These are phyloP conservation scores for Pelochelys cantorii DNA, from an alignment of 2,797 vertebrate genomes.

Conservation along the genomic window DNA sequence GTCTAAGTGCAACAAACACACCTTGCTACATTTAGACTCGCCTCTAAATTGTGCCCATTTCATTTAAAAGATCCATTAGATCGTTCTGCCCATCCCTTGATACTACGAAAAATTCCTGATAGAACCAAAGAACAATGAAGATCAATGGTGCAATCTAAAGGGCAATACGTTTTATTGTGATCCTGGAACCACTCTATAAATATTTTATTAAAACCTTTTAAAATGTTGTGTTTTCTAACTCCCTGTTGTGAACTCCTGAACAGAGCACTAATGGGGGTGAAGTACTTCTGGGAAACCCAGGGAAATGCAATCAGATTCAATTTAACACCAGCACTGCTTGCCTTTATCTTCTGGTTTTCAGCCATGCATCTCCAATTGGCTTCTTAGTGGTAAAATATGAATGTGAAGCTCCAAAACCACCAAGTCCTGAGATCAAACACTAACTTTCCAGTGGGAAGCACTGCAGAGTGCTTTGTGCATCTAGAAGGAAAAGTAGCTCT, in stretches of 20 bases:
- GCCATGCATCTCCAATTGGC: background rate
- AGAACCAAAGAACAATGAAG: constrained; percentile 39
- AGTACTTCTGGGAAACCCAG: constrained; percentile 54
- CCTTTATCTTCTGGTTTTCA: background rate
- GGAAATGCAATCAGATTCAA: constrained; percentile 40
- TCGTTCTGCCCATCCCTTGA: constrained; percentile 15
- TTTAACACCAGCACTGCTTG: constrained; percentile 53
- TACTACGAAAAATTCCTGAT: constrained; percentile 11
- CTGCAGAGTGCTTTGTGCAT: background rate
- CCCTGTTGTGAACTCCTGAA: constrained; percentile 37
- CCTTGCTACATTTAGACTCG: background rate
- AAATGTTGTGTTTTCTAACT: constrained; percentile 62
- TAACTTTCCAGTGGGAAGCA: background rate
- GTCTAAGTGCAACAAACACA: background rate
- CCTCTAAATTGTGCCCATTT: background rate
- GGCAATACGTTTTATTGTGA: constrained; percentile 70
- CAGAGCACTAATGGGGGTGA: background rate
- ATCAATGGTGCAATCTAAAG: constrained; percentile 53
- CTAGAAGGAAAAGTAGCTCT: background rate
- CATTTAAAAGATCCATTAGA: constrained; percentile 40
- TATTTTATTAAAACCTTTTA: constrained; percentile 74
- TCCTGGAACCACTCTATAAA: constrained; percentile 68
- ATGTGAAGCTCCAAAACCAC: background rate
- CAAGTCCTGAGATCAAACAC: background rate
- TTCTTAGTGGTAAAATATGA: background rate